Evolutionary conservation across 2,113 vertebrate genomes (phyloP), one percentile per base, ranked within the genome.

Genomic region (Toxostoma redivivum): DNA sequence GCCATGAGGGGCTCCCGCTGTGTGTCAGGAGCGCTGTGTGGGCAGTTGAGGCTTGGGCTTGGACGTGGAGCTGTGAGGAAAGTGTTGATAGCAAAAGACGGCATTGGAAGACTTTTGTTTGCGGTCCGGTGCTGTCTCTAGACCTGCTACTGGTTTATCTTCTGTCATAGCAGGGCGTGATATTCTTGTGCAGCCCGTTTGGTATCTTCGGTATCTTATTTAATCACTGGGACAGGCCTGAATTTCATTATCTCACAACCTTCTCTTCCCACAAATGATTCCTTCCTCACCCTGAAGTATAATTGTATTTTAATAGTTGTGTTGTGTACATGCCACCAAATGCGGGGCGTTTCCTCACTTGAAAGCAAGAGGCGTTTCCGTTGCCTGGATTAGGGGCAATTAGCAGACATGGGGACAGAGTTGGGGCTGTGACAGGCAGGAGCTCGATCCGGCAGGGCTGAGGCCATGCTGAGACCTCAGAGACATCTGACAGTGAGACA

Each of bases 1-100:
- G 35, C 76, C 58, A 0, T 15, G 42, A 56, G 50, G 35, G 57
- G 21, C 66, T 56, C 42, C 3, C 7, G n/a, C 0, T 7, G 47
- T 24, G 44, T 13, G 18, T 25, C 14, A 4, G 48, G 12, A 65
- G 35, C 2, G 1, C 24, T 37, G 15, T 11, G 14, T 1, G 17
- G 22, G 35, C 11, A 9, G 27, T 18, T 5, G 5, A 31, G 7
- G 4, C 15, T 23, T 15, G 16, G 28, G 10, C 15, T 74, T 9
- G 28, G 21, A 14, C 6, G 3, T 6, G 33, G 9, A 0, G 12
- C 10, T 50, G 35, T 21, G 28, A 54, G 25, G 24, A 44, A 53
- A 7, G 3, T n/a, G 16, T 8, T 18, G 3, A 21, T 9, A 23
- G 40, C 9, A 37, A 30, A 54, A 47, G 5, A 12, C 4, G 1